These are phyloP conservation scores for Psophia crepitans DNA, from an alignment of 2,113 vertebrate genomes.

Conservation along the genomic window DNA sequence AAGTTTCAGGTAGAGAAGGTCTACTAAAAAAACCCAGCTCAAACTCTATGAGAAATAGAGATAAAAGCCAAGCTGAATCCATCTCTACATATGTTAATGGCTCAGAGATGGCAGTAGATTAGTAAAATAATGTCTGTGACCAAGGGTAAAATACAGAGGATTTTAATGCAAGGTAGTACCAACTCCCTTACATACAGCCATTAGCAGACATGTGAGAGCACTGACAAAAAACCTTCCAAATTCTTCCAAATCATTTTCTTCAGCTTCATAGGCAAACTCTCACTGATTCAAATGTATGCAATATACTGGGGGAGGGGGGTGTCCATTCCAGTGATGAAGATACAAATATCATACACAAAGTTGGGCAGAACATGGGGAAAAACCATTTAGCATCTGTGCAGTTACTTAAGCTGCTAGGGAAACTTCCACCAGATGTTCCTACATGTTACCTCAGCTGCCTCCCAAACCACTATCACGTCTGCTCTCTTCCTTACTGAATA, in stretches of 20 bases:
- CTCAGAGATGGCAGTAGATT: not conserved
- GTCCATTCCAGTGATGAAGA: not conserved
- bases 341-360: not conserved
- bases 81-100: not conserved
- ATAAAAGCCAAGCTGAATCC: not conserved
- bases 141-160: not conserved
- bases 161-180: not conserved
- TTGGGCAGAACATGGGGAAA: not conserved
- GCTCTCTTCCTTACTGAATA: conserved; percentile 18
- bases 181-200: not conserved
- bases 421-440: conserved; percentile 50
- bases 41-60: not conserved
- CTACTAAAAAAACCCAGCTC: not conserved
- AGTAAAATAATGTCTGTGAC: not conserved
- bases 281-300: not conserved
- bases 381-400: not conserved
- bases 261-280: not conserved
- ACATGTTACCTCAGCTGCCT: conserved; percentile 47
- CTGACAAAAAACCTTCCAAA: not conserved
- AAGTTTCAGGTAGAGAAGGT: not conserved
- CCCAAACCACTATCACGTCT: conserved; percentile 30
- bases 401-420: not conserved
- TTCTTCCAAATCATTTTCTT: not conserved
- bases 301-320: not conserved
- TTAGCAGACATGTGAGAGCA: not conserved